phyloP scores from a whole-genome alignment of 2,113 vertebrate genomes.

The Pomatostomus ruficeps region DNA sequence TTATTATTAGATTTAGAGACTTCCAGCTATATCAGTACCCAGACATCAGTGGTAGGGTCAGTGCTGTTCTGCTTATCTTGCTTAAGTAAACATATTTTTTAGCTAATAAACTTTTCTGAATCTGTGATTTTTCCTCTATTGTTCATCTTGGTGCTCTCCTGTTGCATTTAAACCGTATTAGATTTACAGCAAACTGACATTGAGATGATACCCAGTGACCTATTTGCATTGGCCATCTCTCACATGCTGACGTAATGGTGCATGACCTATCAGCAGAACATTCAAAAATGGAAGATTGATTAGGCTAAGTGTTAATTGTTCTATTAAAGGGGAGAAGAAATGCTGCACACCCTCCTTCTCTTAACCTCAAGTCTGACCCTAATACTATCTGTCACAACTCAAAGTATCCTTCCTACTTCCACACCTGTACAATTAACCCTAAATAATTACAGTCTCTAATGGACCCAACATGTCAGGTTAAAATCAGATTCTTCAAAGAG shows the following conservation, averaged over 20 bases:
- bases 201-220: conserved; percentile 18
- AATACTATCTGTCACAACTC: neutral
- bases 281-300: conserved; percentile 44
- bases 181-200: conserved; percentile 4
- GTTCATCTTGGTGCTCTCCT: neutral
- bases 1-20: conserved; percentile 10
- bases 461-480: neutral
- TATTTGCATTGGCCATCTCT: conserved; percentile 43
- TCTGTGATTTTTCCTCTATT: neutral
- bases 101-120: neutral
- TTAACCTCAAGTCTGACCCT: conserved; percentile 12
- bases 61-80: neutral
- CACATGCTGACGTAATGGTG: conserved; percentile 63
- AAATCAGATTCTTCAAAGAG: conserved; percentile 32
- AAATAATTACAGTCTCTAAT: conserved; percentile 53
- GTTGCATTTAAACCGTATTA: neutral
- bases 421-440: conserved; percentile 34
- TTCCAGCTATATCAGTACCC: neutral
- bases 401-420: neutral
- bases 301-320: conserved; percentile 44
- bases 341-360: neutral
- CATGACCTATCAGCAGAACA: conserved; percentile 52
- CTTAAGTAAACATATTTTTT: neutral
- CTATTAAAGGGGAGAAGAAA: conserved; percentile 30
- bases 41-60: neutral